phyloP scores from a whole-genome alignment of 2,113 vertebrate species.

The Scomber colias region DNA sequence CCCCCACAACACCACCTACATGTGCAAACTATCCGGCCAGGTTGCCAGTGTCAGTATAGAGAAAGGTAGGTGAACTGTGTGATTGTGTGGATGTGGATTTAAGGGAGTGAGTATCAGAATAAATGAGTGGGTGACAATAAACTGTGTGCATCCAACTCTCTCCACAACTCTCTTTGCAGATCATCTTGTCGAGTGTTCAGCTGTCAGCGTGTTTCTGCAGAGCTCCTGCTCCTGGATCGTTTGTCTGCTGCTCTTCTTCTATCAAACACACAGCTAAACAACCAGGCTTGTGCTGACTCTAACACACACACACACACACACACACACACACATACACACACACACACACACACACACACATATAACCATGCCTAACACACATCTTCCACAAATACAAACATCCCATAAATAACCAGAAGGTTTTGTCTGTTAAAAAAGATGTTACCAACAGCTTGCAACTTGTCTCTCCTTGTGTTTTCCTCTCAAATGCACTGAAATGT shows the following conservation, averaged over 20 bases:
- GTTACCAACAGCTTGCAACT: slow-evolving; percentile 14
- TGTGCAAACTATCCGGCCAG: slow-evolving; percentile 76
- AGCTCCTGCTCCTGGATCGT: slow-evolving; percentile 68
- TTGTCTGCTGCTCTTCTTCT: slow-evolving; percentile 66
- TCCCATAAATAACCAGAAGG: background rate
- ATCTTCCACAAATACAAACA: slow-evolving; percentile 20
- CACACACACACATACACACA: background rate
- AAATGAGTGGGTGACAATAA: slow-evolving; percentile 11
- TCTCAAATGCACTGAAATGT: background rate
- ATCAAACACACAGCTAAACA: slow-evolving; percentile 19
- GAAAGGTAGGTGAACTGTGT: slow-evolving; percentile 63
- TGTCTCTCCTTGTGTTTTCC: slow-evolving; percentile 2
- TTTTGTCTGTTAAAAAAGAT: background rate
- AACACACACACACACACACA: slow-evolving; percentile 34
- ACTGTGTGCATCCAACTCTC: slow-evolving; percentile 20
- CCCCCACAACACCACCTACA: slow-evolving; percentile 81
- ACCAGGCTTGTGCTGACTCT: background rate
- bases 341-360: background rate
- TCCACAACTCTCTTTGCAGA: slow-evolving; percentile 66
- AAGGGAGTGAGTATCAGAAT: background rate
- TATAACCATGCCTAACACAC: slow-evolving; percentile 6
- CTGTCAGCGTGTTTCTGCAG: slow-evolving; percentile 79
- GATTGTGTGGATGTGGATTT: background rate
- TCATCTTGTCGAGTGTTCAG: slow-evolving; percentile 75
- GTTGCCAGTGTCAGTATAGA: slow-evolving; percentile 60